Conservation (phyloP, 1,140 invertebrate species). For the Macrosteles quadrilineatus region DNA sequence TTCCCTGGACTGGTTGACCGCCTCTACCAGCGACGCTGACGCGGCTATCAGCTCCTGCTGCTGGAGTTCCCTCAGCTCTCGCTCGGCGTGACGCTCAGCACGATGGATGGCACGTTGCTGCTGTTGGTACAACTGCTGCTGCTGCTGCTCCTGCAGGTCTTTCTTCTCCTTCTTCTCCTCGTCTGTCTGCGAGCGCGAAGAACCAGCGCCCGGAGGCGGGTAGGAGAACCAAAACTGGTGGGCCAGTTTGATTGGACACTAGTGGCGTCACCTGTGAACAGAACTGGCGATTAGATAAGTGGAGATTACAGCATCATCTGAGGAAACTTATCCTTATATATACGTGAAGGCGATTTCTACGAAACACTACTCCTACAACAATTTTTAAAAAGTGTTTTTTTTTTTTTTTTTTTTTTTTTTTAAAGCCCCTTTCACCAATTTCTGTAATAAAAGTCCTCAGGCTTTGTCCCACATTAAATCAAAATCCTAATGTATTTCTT, state of each 20-base stretch:
- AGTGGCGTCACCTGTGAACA: background rate
- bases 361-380: too few species aligned
- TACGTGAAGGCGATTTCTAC: too few species aligned
- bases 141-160: constrained; percentile 21
- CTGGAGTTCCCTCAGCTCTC: constrained; percentile 28
- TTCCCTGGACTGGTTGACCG: constrained; percentile 32
- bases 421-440: too few species aligned
- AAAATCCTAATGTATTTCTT: too few species aligned
- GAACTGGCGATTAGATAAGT: too few species aligned
- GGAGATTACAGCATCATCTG: too few species aligned
- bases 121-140: constrained; percentile 24
- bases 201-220: constrained; percentile 43
- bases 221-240: constrained; percentile 47
- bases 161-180: constrained; percentile 45
- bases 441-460: too few species aligned
- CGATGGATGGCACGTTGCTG: background rate
- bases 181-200: constrained; percentile 42
- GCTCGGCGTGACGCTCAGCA: constrained; percentile 25
- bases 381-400: too few species aligned
- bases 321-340: too few species aligned
- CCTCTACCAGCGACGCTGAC: constrained; percentile 29
- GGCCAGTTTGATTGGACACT: constrained; percentile 41
- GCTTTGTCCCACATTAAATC: too few species aligned
- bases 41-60: constrained; percentile 24
- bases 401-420: too few species aligned